phyloP scores from a whole-genome alignment of 2,797 vertebrate species.

The Bradypodion ventrale region DNA sequence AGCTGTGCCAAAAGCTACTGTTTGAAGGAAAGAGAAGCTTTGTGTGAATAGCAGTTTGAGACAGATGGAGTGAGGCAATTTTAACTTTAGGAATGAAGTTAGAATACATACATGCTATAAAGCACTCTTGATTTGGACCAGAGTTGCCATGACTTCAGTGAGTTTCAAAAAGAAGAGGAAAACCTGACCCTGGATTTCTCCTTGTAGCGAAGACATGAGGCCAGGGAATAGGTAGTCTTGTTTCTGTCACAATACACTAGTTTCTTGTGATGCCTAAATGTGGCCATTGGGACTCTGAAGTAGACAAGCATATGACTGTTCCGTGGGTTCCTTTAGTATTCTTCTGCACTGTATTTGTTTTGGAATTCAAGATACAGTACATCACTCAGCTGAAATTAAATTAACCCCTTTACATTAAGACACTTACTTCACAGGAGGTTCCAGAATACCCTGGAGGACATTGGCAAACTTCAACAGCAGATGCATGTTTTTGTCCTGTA shows the following conservation, averaged over 20 bases:
- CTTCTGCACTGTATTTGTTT: background rate
- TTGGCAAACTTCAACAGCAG: slow-evolving; percentile 87
- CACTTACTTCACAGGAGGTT: slow-evolving; percentile 92
- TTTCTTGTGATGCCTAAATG: background rate
- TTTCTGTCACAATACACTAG: background rate
- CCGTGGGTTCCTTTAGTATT: background rate
- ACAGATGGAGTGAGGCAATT: background rate
- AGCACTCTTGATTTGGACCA: background rate
- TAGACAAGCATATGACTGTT: background rate
- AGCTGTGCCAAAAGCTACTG: background rate
- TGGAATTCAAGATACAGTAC: background rate
- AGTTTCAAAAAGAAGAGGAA: background rate
- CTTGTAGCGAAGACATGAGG: background rate
- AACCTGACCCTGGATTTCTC: background rate
- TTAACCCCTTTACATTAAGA: background rate
- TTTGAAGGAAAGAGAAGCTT: background rate
- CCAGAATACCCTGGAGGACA: slow-evolving; percentile 89
- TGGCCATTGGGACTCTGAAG: background rate
- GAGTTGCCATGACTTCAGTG: background rate
- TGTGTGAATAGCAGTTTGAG: too few species aligned
- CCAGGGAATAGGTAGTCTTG: background rate
- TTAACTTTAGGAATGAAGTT: background rate
- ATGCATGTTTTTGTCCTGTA: slow-evolving; percentile 71
- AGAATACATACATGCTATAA: too few species aligned
- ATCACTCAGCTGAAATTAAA: background rate